A percentile compares a stretch with the other conserved stretches of the same genome.
Conservation (phyloP, 2,888 invertebrate genomes). For the Nomada fucata region DNA sequence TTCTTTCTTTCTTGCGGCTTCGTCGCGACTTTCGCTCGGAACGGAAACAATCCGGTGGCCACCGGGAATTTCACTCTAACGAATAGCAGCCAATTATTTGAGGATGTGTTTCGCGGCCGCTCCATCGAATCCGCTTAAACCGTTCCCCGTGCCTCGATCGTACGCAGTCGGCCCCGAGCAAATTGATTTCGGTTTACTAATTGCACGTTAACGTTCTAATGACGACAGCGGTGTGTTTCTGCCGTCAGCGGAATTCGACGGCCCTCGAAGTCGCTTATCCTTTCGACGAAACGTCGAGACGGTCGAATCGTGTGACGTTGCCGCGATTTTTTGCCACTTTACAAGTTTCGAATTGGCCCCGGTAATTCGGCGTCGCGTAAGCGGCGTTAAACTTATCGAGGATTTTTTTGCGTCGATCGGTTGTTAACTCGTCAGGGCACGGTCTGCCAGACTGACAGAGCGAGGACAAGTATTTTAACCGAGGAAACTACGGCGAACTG, state of each 20-base stretch:
- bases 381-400: conserved; percentile 16
- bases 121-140: conserved; percentile 49
- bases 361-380: conserved; percentile 35
- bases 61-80: conserved; percentile 61
- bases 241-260: not conserved
- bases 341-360: conserved; percentile 27
- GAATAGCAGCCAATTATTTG: conserved; percentile 58
- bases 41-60: conserved; percentile 55
- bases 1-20: not conserved
- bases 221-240: conserved; percentile 31
- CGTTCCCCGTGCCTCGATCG: conserved; percentile 31
- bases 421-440: conserved; percentile 26
- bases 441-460: not conserved
- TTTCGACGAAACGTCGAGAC: conserved; percentile 36
- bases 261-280: conserved; percentile 5
- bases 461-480: not conserved
- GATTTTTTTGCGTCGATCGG: conserved; percentile 1
- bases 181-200: conserved; percentile 67
- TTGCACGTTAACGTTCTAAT: conserved; percentile 41
- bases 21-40: conserved; percentile 48
- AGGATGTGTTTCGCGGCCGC: conserved; percentile 30
- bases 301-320: conserved; percentile 27
- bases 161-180: conserved; percentile 28
- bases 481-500: not conserved
- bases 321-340: conserved; percentile 28